Conservation (phyloP, 1,140 invertebrate genomes). For the Pogonognathellus flavescens region DNA sequence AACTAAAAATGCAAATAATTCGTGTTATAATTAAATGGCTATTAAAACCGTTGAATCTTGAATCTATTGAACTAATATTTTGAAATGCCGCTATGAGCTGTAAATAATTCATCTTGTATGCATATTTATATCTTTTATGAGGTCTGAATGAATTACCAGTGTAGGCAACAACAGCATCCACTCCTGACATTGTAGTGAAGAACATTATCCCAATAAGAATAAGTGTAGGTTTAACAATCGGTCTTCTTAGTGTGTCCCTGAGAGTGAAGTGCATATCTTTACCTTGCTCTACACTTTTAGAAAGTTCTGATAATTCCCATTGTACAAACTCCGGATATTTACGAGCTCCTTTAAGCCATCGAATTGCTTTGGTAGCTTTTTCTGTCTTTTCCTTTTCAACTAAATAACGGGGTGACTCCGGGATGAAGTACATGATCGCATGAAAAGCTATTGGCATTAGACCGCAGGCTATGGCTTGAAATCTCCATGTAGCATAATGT, state of each 20-base stretch:
- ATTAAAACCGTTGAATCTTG: no score
- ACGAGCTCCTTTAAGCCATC: constrained; percentile 73
- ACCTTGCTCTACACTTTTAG: constrained; percentile 65
- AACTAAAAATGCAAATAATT: constrained; percentile 58
- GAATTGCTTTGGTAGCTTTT: constrained; percentile 74
- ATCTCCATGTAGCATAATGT: constrained; percentile 24
- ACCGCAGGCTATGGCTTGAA: constrained; percentile 67
- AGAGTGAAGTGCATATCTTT: constrained; percentile 67
- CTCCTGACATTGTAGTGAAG: constrained; percentile 76
- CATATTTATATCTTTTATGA: no score
- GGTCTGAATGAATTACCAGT: constrained; percentile 58
- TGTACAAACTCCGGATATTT: constrained; percentile 51
- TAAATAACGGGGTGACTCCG: constrained; percentile 80
- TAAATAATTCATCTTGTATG: no score
- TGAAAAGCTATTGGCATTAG: constrained; percentile 76
- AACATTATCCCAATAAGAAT: constrained; percentile 83
- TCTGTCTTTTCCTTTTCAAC: constrained; percentile 75
- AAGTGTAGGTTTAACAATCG: constrained; percentile 75
- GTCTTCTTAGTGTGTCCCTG: constrained; percentile 51
- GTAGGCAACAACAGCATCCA: constrained; percentile 73
- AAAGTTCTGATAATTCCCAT: constrained; percentile 67
- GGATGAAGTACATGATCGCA: constrained; percentile 79
- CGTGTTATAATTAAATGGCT: no score
- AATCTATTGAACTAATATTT: no score
- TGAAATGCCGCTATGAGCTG: no score